Conservation (phyloP, 35 echinoderm and acorn worm genomes). For the Eucidaris tribuloides region DNA sequence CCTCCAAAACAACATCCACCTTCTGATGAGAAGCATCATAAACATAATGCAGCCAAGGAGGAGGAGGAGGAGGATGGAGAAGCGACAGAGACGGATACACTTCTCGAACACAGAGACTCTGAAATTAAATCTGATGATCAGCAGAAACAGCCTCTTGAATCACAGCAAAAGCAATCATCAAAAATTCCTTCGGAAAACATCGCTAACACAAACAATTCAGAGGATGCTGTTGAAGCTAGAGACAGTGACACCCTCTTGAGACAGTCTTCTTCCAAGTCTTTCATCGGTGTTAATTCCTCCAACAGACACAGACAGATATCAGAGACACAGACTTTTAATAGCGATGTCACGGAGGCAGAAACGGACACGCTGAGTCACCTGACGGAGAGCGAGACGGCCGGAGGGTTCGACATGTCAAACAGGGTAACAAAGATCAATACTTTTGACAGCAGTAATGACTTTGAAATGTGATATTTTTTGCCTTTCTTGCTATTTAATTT, state of each 20-base stretch:
- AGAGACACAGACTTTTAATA: constrained; percentile 76
- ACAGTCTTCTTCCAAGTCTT: background rate
- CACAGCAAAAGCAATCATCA: no score
- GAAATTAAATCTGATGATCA: no score
- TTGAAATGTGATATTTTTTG: no score
- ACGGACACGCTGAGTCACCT: constrained; percentile 48
- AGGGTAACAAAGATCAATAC: constrained; percentile 67
- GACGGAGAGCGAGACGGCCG: constrained; percentile 73
- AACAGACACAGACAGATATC: constrained; percentile 65
- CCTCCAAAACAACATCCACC: no score
- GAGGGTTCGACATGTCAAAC: constrained; percentile 84
- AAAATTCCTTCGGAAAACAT: no score
- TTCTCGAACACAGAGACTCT: no score
- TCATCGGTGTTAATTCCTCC: background rate
- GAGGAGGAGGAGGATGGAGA: background rate
- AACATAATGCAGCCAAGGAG: background rate
- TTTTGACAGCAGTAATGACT: no score
- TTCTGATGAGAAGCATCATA: background rate
- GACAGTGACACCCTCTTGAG: constrained; percentile 7
- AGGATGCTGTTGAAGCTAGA: constrained; percentile 9
- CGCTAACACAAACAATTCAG: constrained; percentile 1
- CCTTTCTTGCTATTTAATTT: no score
- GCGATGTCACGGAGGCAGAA: constrained; percentile 60
- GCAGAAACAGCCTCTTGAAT: background rate
- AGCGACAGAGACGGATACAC: background rate